Evolutionary conservation across 1,140 invertebrate genomes (phyloP).

Genomic region (Eriosoma lanigerum): DNA sequence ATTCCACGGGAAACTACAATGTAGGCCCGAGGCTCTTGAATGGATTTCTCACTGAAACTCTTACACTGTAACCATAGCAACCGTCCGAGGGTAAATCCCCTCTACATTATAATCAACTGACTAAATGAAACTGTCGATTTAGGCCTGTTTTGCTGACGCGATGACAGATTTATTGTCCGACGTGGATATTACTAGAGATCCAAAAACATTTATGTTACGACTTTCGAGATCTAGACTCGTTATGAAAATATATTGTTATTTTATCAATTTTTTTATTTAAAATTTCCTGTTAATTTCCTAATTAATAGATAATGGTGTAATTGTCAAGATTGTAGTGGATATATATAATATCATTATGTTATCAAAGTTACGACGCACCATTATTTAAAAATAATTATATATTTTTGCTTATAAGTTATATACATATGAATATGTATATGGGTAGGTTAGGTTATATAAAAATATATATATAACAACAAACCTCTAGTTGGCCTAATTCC

Average conservation of each 20-base stretch:
- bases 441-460: too few species aligned
- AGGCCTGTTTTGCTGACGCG: constrained; percentile 15
- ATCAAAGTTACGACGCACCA: neutral
- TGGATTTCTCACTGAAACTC: constrained; percentile 46
- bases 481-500: neutral
- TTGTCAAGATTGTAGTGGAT: neutral
- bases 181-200: neutral
- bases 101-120: constrained; percentile 35
- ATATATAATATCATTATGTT: neutral
- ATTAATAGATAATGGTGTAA: neutral
- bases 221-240: neutral
- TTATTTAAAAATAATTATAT: neutral
- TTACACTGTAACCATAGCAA: constrained; percentile 14
- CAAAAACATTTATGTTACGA: neutral
- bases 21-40: constrained; percentile 25
- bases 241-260: neutral
- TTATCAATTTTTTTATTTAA: neutral
- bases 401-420: neutral
- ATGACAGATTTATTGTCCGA: constrained; percentile 38
- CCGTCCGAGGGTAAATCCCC: constrained; percentile 46
- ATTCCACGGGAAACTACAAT: neutral
- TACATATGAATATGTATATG: too few species aligned
- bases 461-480: constrained; percentile 6
- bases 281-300: neutral
- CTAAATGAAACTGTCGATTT: constrained; percentile 52